These are phyloP conservation scores for Platycheirus rosarum DNA, from an alignment of 2,888 invertebrate genomes.

Conservation along the genomic window DNA sequence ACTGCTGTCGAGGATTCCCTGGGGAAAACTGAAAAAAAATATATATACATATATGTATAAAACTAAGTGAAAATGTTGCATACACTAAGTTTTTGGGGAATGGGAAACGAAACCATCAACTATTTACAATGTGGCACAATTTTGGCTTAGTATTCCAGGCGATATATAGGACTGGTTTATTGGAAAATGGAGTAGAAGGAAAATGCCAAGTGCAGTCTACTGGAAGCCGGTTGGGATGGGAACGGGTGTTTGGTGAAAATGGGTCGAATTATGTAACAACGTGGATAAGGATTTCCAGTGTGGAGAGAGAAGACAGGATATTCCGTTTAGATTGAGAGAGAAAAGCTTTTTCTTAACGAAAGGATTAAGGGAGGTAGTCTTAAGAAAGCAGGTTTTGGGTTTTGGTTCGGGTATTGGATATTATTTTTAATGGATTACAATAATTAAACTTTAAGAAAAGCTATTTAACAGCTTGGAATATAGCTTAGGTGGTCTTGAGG, in stretches of 20 bases:
- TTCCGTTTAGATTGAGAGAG: background rate
- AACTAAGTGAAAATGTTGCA: no score
- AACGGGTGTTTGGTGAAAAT: slow-evolving; percentile 60
- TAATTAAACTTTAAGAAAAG: no score
- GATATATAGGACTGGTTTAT: slow-evolving; percentile 81
- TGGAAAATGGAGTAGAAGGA: slow-evolving; percentile 83
- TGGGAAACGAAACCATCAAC: slow-evolving; percentile 2
- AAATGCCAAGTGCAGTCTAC: slow-evolving; percentile 82
- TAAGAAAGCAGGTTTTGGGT: background rate
- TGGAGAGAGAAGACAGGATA: slow-evolving; percentile 34
- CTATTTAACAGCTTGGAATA: no score
- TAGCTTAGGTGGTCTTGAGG: no score
- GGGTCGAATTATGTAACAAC: slow-evolving; percentile 72
- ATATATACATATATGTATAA: background rate
- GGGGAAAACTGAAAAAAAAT: background rate
- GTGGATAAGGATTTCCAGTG: slow-evolving; percentile 54
- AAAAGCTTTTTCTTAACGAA: slow-evolving; percentile 25
- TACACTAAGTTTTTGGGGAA: slow-evolving; percentile 9
- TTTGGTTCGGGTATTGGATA: slow-evolving; percentile 4
- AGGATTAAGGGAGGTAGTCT: background rate
- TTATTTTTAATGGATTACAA: background rate
- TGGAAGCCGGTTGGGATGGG: slow-evolving; percentile 78
- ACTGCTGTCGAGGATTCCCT: slow-evolving; percentile 42
- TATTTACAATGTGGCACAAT: slow-evolving; percentile 63
- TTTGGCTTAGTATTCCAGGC: slow-evolving; percentile 59